These are phyloP conservation scores for Tachina grossa DNA, from an alignment of 2,888 invertebrate species.

Conservation along the genomic window DNA sequence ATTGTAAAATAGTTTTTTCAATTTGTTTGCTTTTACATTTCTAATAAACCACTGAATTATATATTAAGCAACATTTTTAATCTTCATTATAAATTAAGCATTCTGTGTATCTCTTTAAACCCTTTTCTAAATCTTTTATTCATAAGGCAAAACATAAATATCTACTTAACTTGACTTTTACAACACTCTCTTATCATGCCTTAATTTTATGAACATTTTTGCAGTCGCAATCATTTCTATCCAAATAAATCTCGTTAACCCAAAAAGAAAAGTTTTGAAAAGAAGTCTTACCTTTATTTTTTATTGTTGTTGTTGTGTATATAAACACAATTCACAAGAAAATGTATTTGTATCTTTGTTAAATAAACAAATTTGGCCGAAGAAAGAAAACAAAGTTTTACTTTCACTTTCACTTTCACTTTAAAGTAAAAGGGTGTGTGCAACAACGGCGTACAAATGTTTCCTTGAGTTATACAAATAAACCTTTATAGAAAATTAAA, in stretches of 20 bases:
- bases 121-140: background rate
- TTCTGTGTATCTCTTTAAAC: background rate
- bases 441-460: conserved; percentile 5
- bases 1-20: background rate
- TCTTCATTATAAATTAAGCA: background rate
- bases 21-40: background rate
- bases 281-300: background rate
- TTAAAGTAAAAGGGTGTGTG: too few relatives aligned
- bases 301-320: background rate
- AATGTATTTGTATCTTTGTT: conserved; percentile 16
- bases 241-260: background rate
- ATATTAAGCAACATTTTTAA: background rate
- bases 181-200: conserved; percentile 9
- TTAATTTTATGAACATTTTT: background rate
- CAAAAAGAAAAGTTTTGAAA: conserved; percentile 10
- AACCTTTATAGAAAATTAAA: conserved; percentile 11
- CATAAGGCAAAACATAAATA: background rate
- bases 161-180: conserved; percentile 6
- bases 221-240: conserved; percentile 20
- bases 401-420: conserved; percentile 2
- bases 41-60: background rate
- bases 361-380: conserved; percentile 41
- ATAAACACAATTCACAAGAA: conserved; percentile 7
- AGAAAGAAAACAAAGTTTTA: conserved; percentile 42
- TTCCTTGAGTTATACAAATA: background rate